phyloP scores from a whole-genome alignment of 2,113 vertebrate species.

The Alligator mississippiensis region DNA sequence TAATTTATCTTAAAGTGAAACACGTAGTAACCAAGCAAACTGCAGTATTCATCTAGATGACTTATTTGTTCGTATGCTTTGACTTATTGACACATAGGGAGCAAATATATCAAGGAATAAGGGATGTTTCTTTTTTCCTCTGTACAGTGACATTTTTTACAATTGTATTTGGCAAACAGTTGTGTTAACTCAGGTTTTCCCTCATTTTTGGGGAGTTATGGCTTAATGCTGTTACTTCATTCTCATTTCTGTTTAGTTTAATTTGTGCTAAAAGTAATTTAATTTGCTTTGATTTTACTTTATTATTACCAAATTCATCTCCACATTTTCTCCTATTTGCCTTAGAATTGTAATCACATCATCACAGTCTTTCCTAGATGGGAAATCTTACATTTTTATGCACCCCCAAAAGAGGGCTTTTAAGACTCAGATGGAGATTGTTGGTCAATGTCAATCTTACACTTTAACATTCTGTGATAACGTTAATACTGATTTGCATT shows the following conservation, averaged over 20 bases:
- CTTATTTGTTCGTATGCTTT: neutral
- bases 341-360: neutral
- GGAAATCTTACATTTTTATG: neutral
- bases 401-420: neutral
- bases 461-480: neutral
- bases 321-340: neutral
- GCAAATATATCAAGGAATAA: neutral
- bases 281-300: conserved; percentile 23
- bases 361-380: neutral
- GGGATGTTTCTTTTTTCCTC: neutral
- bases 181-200: conserved; percentile 12
- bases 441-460: neutral
- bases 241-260: neutral
- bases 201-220: neutral
- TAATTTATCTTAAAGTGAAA: neutral
- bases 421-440: neutral
- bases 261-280: conserved; percentile 31
- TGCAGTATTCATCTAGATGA: neutral
- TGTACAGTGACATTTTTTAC: neutral
- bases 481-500: neutral
- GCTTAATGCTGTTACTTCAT: conserved; percentile 6
- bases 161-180: neutral
- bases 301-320: neutral
- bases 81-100: neutral
- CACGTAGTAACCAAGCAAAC: neutral